Evolutionary conservation across 2,797 vertebrate species (phyloP), one percentile per base, ranked within the genome.

Genomic region (Parauchenoglanis punctatus): DNA sequence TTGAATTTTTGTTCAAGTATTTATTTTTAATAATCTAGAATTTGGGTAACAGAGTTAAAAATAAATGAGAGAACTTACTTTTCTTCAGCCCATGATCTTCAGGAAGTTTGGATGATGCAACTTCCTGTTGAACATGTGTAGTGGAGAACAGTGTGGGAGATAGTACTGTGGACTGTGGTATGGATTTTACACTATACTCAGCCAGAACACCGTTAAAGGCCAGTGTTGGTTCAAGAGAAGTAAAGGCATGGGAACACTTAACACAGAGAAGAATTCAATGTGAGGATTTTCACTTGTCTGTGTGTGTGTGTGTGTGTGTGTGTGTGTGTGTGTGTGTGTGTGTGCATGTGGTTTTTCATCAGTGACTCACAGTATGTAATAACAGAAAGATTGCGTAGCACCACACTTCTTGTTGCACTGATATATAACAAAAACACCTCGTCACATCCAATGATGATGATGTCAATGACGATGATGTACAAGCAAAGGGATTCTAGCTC

Each of bases 401-500:
- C 75, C 49, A 31, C 75, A 31, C 75, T 77, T 77, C n/a, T 77
- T 77, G n/a, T 31, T 54, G n/a, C 5, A 77, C 49, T 54, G 49
- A 77, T 54, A 40, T 61, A 80, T 59, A 81, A 81, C 12, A 61
- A 59, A 81, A 61, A 46, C 78, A 81, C 12, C 10, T 8, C 12
- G 78, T 81, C 78, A 81, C 23, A n/a, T 63, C 58, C 12, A 44
- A 20, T 61, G 31, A 46, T 61, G 54, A 6, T 52, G 72, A 75
- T 4, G 13, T 76, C 73, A n/a, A 8, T n/a, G 52, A 6, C 6
- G 8, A 40, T 40, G 40, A 40, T 56, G 76, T n/a, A 35, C 23
- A n/a, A 81, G n/a, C 11, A 61, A 56, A 56, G 2, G 1, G 25
- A 61, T 35, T 58, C 28, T 40, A 35, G 28, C 23, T 13, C 35